These are phyloP conservation scores for Cydia pomonella DNA, from an alignment of 1,140 invertebrate species.

Conservation along the genomic window DNA sequence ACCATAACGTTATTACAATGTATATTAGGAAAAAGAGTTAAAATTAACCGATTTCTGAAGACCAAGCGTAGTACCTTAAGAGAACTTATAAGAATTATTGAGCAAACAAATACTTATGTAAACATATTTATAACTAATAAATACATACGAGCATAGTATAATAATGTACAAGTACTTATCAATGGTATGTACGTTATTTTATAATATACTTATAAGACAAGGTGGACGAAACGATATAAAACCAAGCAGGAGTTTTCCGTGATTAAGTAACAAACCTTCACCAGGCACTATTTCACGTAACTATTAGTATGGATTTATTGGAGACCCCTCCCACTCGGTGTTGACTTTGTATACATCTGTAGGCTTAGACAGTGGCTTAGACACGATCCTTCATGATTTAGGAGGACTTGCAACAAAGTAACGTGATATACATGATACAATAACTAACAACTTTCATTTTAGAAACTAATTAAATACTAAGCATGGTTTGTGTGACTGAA, in stretches of 20 bases:
- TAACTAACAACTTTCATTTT: background rate
- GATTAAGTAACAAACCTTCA: conserved; percentile 26
- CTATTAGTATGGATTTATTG: conserved; percentile 51
- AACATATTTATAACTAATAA: no score
- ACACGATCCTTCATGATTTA: conserved; percentile 26
- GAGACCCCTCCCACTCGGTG: conserved; percentile 47
- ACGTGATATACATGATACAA: conserved; percentile 3
- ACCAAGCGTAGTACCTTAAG: no score
- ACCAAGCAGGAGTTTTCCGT: conserved; percentile 7
- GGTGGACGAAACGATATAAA: background rate
- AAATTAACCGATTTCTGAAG: no score
- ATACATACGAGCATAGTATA: no score
- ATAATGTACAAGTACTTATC: no score
- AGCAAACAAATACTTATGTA: no score
- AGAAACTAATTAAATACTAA: background rate
- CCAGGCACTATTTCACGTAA: conserved; percentile 16
- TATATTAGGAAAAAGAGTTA: no score
- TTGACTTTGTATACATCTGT: conserved; percentile 39
- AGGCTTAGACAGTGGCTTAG: background rate
- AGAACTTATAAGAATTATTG: no score
- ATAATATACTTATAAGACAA: background rate
- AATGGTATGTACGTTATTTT: no score
- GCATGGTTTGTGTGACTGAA: background rate
- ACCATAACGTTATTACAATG: no score
- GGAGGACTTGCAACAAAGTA: background rate